Base-by-base conservation (phyloP, 2,797 vertebrate species). In the Epinephelus malabaricus region DNA sequence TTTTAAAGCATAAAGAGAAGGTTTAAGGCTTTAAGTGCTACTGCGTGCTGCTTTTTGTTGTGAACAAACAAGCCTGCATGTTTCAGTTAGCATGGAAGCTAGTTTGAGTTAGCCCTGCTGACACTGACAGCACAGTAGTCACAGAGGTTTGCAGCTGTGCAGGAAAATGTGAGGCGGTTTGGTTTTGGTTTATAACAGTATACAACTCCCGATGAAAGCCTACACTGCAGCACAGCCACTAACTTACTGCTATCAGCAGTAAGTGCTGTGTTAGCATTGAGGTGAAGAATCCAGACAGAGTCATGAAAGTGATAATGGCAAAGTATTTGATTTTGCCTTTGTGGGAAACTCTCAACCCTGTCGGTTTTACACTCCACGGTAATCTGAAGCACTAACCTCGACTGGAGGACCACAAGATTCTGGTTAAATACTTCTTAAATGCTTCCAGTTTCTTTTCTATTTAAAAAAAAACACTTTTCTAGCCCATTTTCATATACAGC, bases 71-170 rank as follows among this genome's bases (percentile, higher is more conserved):
- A 8, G 15, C 2, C n/a, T 45, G 30, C 8, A 1, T 25, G 61
- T 50, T 2, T 46, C 51, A 23, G 75, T 58, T 83, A 85, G 78
- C 77, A 34, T 49, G 6, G 38, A 2, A 51, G 86, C 84, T 91
- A 76, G 25, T 15, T 15, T 21, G 27, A 55, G 68, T 51, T 86
- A 88, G 79, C 79, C 5, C 34, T 30, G 72, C 21, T 73, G 40
- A 38, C 23, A 17, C 51, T 75, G 50, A 70, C 73, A 78, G 34
- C 82, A 78, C 50, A 81, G 56, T 76, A 75, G 43, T 1, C 6
- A 2, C 51, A 55, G 17, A 34, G 51, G 13, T 59, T 2, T 0
- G 19, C 69, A 49, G 64, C 59, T 60, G 72, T 54, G 38, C 30
- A 59, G 45, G 34, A 34, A 34, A 34, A 34, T 34, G 34, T 34